Conservation (phyloP, 2,113 vertebrate species). For the Probosciger aterrimus region DNA sequence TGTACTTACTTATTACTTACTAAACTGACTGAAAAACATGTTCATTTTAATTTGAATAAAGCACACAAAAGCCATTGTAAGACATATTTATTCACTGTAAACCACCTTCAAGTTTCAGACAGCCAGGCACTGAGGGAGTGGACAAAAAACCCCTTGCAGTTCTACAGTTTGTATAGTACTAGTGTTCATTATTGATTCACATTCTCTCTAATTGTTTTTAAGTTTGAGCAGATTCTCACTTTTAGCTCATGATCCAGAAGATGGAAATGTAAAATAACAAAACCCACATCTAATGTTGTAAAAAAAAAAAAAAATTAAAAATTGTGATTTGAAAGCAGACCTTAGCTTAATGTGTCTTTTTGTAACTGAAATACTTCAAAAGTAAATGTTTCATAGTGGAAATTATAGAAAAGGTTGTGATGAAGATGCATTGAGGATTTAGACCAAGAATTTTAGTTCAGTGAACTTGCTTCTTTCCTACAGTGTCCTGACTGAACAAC, state of each 20-base stretch:
- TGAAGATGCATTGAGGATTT: neutral
- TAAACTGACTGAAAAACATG: neutral
- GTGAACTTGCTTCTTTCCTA: neutral
- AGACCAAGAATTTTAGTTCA: neutral
- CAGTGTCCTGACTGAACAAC: neutral
- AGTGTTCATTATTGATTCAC: neutral
- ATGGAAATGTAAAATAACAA: neutral
- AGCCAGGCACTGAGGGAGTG: neutral
- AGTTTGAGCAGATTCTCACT: neutral
- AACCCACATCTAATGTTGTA: fast-evolving
- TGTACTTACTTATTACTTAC: neutral
- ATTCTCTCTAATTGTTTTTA: neutral
- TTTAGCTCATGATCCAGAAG: neutral
- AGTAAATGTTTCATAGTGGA: neutral
- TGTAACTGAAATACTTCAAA: neutral
- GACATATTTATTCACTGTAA: neutral
- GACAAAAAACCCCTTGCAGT: neutral
- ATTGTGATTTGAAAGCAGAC: neutral
- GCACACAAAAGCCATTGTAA: neutral
- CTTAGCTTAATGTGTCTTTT: neutral
- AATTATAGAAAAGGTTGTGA: neutral
- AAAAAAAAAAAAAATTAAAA: neutral
- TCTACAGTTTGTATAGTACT: neutral
- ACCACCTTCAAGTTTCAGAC: neutral
- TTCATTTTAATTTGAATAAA: neutral